Conservation (phyloP, 2,113 vertebrate species). For the Cynopterus brachyotis region DNA sequence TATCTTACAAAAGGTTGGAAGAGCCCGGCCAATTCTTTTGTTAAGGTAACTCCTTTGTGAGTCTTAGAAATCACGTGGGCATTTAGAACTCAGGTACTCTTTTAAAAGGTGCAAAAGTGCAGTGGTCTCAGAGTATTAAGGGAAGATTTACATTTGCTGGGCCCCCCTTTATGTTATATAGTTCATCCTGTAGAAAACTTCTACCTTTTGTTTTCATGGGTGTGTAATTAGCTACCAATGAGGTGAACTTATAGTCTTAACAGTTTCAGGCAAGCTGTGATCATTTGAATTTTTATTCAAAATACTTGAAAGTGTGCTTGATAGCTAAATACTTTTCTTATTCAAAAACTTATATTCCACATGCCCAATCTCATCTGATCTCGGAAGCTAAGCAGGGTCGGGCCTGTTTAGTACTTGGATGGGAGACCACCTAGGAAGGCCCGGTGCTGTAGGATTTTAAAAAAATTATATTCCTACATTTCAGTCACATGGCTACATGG, state of each 20-base stretch:
- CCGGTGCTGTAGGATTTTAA: no score
- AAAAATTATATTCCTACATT: not conserved
- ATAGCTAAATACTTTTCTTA: not conserved
- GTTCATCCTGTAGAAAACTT: not conserved
- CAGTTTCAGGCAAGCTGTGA: not conserved
- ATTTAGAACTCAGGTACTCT: not conserved
- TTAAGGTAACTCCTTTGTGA: not conserved
- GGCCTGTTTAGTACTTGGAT: no score
- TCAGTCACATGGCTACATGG: not conserved
- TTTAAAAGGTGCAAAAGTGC: not conserved
- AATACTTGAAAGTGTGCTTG: not conserved
- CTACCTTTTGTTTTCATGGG: not conserved
- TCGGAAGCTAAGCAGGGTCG: no score
- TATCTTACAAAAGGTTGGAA: not conserved
- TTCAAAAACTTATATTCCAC: not conserved
- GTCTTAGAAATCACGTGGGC: not conserved
- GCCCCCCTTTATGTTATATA: not conserved
- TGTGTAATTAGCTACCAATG: not conserved
- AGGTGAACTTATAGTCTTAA: not conserved
- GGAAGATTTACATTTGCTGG: not conserved
- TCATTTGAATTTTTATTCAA: conserved; percentile 26
- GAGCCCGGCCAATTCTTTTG: not conserved
- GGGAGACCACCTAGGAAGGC: no score
- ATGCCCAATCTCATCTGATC: no score
- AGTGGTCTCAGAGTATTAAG: not conserved